Evolutionary conservation across 2,113 vertebrate species (phyloP), one percentile per base, ranked within the genome.

Genomic region (Camarhynchus parvulus): DNA sequence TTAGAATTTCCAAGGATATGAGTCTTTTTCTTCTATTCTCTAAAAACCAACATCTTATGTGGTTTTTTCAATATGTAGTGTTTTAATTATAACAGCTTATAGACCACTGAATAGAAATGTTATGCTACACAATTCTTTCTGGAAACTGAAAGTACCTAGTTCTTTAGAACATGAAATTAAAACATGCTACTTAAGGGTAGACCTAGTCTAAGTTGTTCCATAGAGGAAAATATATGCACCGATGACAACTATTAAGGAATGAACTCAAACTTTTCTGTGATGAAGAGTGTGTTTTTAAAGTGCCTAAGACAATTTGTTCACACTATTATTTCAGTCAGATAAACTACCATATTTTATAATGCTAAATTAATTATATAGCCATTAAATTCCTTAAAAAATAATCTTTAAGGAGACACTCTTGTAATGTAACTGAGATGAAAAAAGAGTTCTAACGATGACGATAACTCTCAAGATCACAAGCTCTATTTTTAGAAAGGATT

Each of bases 1-100:
- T 4, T 15, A 58, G 25, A 41, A 47, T 77, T 81, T 69, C 18
- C 11, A 47, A 41, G 7, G 5, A 20, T 58, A 16, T 22, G 62
- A 77, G 2, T 17, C 0, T 28, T 59, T 72, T 80, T 72, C 15
- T 41, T n/a, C 9, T 76, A 10, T 19, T n/a, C 19, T 82, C 8
- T 66, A 39, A 66, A 84, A 17, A 0, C 1, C 4, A 2, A 25
- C 8, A 42, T 61, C 9, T 59, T 11, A 23, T 14, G 31, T 16
- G 0, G 3, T 72, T 84, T 69, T 49, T 59, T 13, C 68, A 75
- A 37, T 83, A 49, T 21, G 15, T 9, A 68, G 2, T 22, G 25
- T 37, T 82, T 74, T 53, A 79, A 82, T 20, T 39, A 35, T 8
- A 92, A 25, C 5, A 67, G 10, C 4, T 46, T 64, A 16, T 12